phyloP scores from a whole-genome alignment of 64 coral and sea anemone genomes.

The Stichodactyla mertensii region DNA sequence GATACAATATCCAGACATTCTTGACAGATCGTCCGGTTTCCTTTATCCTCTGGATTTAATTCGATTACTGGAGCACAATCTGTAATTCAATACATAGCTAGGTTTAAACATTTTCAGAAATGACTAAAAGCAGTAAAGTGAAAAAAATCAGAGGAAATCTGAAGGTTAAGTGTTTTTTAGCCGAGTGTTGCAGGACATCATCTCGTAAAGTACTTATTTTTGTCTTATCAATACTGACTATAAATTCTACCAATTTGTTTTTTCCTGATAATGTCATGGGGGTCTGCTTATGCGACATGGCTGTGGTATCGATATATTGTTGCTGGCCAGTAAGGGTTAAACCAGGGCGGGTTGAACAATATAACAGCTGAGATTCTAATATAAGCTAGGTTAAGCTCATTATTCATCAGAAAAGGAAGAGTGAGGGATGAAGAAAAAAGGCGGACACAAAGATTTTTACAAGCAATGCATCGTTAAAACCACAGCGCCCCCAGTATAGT shows the following conservation, averaged over 20 bases:
- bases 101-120: background rate
- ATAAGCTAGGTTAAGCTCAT: background rate
- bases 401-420: background rate
- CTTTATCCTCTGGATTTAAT: background rate
- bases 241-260: slow-evolving; percentile 2
- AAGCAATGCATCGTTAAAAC: no score
- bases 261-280: background rate
- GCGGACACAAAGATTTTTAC: no score
- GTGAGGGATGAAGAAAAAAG: no score
- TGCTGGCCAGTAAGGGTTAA: background rate
- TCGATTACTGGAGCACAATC: background rate
- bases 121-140: background rate
- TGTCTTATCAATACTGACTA: background rate
- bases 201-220: background rate
- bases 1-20: background rate
- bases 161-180: background rate
- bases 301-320: background rate
- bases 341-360: background rate
- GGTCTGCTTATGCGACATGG: background rate
- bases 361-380: background rate
- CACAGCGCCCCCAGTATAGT: no score
- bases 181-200: background rate
- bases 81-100: background rate
- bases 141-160: background rate
- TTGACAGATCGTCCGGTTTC: background rate